Percentiles rank a stretch among this genome's conserved stretches.
Conservation (phyloP, 2,797 vertebrate genomes). For the Schizothorax lantsangensis region DNA sequence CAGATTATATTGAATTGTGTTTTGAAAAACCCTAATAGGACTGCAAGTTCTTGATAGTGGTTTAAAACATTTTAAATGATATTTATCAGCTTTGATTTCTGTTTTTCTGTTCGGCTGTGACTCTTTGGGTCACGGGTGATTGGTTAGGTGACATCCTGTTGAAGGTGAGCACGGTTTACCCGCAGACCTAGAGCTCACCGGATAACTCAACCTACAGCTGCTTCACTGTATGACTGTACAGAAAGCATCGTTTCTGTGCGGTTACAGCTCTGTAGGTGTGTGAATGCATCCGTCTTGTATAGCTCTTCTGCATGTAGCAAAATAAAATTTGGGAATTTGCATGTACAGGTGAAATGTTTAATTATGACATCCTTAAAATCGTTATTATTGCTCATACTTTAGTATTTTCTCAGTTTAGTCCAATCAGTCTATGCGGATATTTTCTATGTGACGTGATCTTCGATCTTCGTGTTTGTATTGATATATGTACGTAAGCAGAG, state of each 20-base stretch:
- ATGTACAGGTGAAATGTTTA: neutral
- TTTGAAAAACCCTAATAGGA: neutral
- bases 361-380: neutral
- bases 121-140: constrained; percentile 22
- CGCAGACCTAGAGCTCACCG: constrained; percentile 49
- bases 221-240: constrained; percentile 47
- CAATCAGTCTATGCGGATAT: neutral
- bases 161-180: constrained; percentile 56
- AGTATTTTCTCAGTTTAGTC: neutral
- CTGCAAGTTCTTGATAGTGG: neutral
- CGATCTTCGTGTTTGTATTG: neutral
- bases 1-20: neutral
- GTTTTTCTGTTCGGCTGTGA: neutral
- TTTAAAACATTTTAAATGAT: neutral
- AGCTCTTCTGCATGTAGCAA: neutral
- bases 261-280: constrained; percentile 15
- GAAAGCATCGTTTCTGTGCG: neutral
- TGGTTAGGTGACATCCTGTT: constrained; percentile 51
- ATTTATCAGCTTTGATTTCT: neutral
- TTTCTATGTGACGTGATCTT: neutral
- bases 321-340: neutral
- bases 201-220: constrained; percentile 39
- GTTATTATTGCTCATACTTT: neutral
- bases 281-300: neutral
- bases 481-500: constrained; percentile 2